Evolutionary conservation across 2,888 invertebrate genomes (phyloP).

Genomic region (Amiota mariae): DNA sequence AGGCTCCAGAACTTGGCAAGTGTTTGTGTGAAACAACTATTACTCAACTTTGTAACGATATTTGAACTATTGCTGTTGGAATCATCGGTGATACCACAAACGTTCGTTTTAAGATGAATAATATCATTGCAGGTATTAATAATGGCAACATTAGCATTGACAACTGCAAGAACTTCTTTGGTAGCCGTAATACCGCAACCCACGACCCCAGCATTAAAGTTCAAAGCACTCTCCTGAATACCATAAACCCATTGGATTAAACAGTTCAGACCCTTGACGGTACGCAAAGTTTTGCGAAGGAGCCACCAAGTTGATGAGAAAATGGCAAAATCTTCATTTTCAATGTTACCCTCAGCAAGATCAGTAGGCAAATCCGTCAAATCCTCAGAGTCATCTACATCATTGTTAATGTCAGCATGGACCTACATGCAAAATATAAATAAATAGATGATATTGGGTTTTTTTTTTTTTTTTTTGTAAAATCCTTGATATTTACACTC

Average conservation of each 20-base stretch:
- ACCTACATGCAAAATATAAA: constrained; percentile 37
- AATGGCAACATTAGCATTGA: constrained; percentile 51
- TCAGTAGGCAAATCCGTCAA: constrained; percentile 32
- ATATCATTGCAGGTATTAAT: constrained; percentile 50
- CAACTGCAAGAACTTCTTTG: constrained; percentile 52
- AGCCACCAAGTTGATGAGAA: constrained; percentile 34
- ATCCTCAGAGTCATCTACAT: constrained; percentile 29
- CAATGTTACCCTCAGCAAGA: constrained; percentile 30
- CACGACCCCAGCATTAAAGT: constrained; percentile 47
- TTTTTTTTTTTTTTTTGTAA: constrained; percentile 6
- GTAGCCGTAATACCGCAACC: constrained; percentile 51
- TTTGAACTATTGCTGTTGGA: not conserved
- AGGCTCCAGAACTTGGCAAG: constrained; percentile 43
- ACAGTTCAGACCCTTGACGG: constrained; percentile 61
- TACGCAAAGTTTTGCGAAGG: constrained; percentile 46
- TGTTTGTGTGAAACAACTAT: constrained; percentile 47
- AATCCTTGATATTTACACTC: constrained; percentile 44
- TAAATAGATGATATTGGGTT: not conserved
- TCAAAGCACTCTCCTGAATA: constrained; percentile 46
- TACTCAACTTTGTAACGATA: constrained; percentile 25
- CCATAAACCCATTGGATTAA: constrained; percentile 53
- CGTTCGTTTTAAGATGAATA: constrained; percentile 46
- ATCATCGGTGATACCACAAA: constrained; percentile 46
- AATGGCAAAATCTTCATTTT: constrained; percentile 31
- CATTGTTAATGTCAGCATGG: constrained; percentile 39